Base-by-base conservation (phyloP, 2,888 invertebrate genomes). In the Trisateles emortualis region DNA sequence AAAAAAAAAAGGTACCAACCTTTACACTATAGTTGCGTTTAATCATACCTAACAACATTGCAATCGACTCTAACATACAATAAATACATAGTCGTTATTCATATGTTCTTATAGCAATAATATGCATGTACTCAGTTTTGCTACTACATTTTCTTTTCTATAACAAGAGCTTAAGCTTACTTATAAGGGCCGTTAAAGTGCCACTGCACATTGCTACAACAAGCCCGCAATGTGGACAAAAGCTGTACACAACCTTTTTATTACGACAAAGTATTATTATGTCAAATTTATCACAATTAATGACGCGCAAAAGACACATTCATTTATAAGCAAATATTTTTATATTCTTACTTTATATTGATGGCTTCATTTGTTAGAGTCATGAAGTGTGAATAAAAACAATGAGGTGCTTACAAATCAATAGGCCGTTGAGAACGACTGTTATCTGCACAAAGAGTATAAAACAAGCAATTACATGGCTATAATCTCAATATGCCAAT, bases 401-500 rank as follows among this genome's bases (percentile, higher is more conserved):
- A 61, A 64, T 56, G 62, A 53, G 39, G 52, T 60, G 49, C 47
- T 64, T 59, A 49, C 64, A 65, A 72, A 74, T 76, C 75, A 75
- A 72, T 70, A 68, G 66, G 59, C 68, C 63, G 74, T 74, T 74
- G 76, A 75, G 74, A 76, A 68, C 55, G 74, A 64, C 73, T 72
- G 73, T 75, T 79, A 79, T 78, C 74, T 78, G 64, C 63, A 72
- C 72, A 75, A 76, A 14, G 67, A 64, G 72, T 77, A 77, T 83
- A 83, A 83, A 84, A 83, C 79, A 79, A 76, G 71, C 78, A 79
- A 84, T 86, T 84, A 87, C 79, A 76, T 53, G 68, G 72, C 74
- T 75, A 83, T 89, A 87, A 90, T 89, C 87, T 89, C 85, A 87
- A 90, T 89, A 86, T 78, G 79, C 83, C 90, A 90, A 90, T 91